Evolutionary conservation across 2,113 vertebrate species (phyloP).

Genomic region (Eulemur rufifrons): DNA sequence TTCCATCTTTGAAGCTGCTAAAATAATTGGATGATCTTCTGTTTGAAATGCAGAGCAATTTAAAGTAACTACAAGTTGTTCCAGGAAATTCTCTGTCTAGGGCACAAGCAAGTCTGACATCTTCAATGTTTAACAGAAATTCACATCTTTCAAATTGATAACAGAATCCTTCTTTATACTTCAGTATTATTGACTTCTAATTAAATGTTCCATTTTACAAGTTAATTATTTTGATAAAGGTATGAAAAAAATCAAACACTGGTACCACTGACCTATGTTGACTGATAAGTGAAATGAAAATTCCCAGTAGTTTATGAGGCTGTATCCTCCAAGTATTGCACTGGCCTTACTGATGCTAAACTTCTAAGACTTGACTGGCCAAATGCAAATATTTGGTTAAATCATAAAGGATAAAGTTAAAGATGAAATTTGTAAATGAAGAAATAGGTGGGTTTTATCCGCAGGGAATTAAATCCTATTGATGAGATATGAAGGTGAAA

Average conservation of each 20-base stretch:
- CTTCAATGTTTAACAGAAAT: conserved; percentile 74
- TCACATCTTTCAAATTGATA: conserved; percentile 78
- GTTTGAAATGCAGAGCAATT: conserved; percentile 82
- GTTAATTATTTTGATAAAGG: conserved; percentile 74
- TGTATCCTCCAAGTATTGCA: not conserved
- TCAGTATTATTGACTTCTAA: conserved; percentile 69
- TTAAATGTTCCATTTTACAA: conserved; percentile 56
- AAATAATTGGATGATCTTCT: conserved; percentile 82
- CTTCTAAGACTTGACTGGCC: not conserved
- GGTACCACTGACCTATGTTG: not conserved
- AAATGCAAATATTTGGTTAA: not conserved
- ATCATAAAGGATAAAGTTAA: not conserved
- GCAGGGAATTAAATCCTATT: not conserved
- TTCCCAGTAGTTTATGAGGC: not conserved
- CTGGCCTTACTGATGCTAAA: not conserved
- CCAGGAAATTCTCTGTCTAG: conserved; percentile 80
- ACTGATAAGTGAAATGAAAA: not conserved
- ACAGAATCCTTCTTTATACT: conserved; percentile 64
- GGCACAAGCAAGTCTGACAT: conserved; percentile 77
- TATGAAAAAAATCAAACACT: conserved; percentile 46
- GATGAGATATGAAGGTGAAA: not conserved
- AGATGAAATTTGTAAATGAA: not conserved
- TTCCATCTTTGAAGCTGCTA: conserved; percentile 76
- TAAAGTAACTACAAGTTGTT: conserved; percentile 80
- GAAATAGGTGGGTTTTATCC: not conserved